Evolutionary conservation across 2,888 invertebrate species (phyloP).

Genomic region (Parelbella ahira): DNA sequence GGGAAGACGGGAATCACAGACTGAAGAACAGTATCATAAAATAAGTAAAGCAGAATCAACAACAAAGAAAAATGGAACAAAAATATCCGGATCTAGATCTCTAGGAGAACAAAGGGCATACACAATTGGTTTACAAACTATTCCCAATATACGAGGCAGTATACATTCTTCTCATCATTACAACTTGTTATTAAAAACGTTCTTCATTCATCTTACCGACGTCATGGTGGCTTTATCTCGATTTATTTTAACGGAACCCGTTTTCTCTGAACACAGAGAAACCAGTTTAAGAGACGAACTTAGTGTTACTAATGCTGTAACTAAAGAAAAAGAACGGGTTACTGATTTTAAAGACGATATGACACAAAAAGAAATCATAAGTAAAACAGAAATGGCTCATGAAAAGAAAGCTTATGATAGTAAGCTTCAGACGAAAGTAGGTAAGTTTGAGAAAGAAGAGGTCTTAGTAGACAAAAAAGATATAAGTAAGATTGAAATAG

Average conservation of each 20-base stretch:
- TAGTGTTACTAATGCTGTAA: neutral
- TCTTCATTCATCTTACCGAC: conserved; percentile 69
- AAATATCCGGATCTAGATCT: conserved; percentile 33
- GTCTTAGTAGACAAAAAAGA: conserved; percentile 1
- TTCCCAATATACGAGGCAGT: conserved; percentile 57
- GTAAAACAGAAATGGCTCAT: conserved; percentile 15
- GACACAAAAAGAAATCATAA: conserved; percentile 17
- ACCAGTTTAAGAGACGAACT: neutral
- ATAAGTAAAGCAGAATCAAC: conserved; percentile 8
- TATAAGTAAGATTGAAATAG: neutral
- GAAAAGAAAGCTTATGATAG: neutral
- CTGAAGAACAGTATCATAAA: conserved; percentile 5
- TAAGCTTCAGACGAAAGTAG: neutral
- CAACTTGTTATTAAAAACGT: conserved; percentile 61
- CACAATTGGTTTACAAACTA: conserved; percentile 58
- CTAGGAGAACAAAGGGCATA: conserved; percentile 54
- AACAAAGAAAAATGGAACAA: conserved; percentile 18
- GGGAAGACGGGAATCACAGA: conserved; percentile 18
- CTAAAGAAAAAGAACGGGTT: conserved; percentile 4
- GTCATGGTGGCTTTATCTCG: conserved; percentile 70
- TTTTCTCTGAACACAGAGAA: conserved; percentile 33
- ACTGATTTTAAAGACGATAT: neutral
- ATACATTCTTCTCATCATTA: conserved; percentile 55
- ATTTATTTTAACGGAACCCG: conserved; percentile 54
- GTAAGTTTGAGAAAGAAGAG: neutral